phyloP scores from a whole-genome alignment of 2,113 vertebrate species.

The Platanista minor region DNA sequence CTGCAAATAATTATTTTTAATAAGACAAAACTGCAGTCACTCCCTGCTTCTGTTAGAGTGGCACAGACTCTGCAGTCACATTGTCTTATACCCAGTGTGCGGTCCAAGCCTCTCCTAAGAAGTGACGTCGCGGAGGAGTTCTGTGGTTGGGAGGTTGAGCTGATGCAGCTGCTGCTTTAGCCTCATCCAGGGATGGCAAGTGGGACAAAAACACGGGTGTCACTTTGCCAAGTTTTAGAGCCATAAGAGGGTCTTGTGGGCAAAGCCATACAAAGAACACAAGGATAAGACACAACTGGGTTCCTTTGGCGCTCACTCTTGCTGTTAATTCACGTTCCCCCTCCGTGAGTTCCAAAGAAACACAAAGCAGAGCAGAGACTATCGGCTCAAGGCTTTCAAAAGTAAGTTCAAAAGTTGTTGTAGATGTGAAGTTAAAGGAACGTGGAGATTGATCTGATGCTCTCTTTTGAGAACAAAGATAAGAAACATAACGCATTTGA shows the following conservation, averaged over 20 bases:
- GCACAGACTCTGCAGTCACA: not conserved
- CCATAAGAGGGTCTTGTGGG: not conserved
- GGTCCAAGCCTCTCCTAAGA: not conserved
- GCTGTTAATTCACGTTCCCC: not conserved
- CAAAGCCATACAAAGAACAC: not conserved
- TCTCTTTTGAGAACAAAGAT: not conserved
- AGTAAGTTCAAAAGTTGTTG: not conserved
- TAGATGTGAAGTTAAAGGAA: not conserved
- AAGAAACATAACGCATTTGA: rapidly evolving
- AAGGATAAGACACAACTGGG: not conserved
- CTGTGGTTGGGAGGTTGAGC: rapidly evolving
- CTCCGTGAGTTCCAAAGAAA: no score
- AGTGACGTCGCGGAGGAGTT: rapidly evolving
- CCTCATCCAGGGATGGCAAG: rapidly evolving
- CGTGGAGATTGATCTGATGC: not conserved
- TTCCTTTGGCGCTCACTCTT: not conserved
- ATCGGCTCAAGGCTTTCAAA: not conserved
- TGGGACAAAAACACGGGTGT: no score
- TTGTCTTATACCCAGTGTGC: rapidly evolving
- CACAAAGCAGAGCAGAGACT: rapidly evolving
- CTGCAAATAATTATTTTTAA: not conserved
- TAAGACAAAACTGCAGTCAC: not conserved
- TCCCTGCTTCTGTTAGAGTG: rapidly evolving
- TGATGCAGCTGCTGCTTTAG: rapidly evolving
- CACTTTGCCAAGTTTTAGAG: not conserved